A percentile compares a stretch with the other conserved stretches of the same genome.
These are phyloP conservation scores for Hippocampus kuda DNA, from an alignment of 2,797 vertebrate species.

Conservation along the genomic window DNA sequence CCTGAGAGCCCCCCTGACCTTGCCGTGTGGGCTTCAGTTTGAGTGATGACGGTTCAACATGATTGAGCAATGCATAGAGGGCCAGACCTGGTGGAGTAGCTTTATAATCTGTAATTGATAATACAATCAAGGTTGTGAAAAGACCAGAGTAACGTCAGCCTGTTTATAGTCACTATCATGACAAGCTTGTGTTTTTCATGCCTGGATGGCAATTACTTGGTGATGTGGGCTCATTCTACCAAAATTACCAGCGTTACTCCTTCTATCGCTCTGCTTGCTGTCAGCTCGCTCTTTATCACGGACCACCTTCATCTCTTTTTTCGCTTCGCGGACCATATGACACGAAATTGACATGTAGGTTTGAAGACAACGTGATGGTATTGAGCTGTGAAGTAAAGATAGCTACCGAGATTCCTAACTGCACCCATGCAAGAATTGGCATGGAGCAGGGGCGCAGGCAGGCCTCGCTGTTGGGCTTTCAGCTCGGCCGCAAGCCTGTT, in stretches of 20 bases:
- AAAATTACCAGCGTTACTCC: conserved; percentile 40
- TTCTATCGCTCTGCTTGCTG: conserved; percentile 46
- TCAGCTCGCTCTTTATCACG: conserved; percentile 54
- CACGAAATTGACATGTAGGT: conserved; percentile 64
- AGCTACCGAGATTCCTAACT: conserved; percentile 58
- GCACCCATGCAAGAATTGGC: conserved; percentile 54
- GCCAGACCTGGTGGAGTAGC: conserved; percentile 58
- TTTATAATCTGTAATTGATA: conserved; percentile 73
- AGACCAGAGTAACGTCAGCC: conserved; percentile 51
- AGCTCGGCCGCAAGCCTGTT: conserved; percentile 60
- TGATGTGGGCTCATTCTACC: conserved; percentile 37
- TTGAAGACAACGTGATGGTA: conserved; percentile 56
- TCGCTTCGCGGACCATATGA: conserved; percentile 58
- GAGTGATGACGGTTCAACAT: conserved; percentile 68
- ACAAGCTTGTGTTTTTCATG: conserved; percentile 44
- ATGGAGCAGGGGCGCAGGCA: conserved; percentile 34
- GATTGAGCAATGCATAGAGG: conserved; percentile 65
- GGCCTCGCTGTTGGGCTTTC: conserved; percentile 45
- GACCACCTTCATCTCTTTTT: conserved; percentile 56
- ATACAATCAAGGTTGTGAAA: conserved; percentile 66
- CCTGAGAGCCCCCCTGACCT: conserved; percentile 40
- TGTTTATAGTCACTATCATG: conserved; percentile 51
- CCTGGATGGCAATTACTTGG: conserved; percentile 31
- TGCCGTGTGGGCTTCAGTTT: conserved; percentile 63
- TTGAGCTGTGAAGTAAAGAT: conserved; percentile 68